Conservation (phyloP, 2,113 vertebrate genomes). For the Podarcis cretensis region DNA sequence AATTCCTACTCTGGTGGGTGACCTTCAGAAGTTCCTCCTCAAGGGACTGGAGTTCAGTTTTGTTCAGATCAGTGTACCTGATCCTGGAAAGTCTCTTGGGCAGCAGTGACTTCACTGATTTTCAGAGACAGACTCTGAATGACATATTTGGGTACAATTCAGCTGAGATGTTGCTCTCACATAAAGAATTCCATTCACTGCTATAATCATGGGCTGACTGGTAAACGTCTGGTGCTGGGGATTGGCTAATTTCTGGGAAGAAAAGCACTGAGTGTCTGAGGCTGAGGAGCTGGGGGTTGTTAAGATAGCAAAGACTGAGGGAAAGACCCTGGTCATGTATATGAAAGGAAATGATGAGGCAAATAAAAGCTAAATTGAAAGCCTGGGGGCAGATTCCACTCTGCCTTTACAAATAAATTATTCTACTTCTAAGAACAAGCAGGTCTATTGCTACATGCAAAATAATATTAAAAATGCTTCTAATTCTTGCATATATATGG, state of each 20-base stretch:
- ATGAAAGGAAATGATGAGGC: background rate
- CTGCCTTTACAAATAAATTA: fast-evolving
- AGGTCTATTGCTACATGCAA: background rate
- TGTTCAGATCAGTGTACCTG: background rate
- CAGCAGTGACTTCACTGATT: slow-evolving; percentile 1
- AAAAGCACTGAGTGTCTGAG: background rate
- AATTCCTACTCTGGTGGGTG: slow-evolving; percentile 8
- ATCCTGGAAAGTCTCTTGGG: slow-evolving; percentile 44
- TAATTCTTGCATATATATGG: background rate
- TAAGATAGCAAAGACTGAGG: slow-evolving; percentile 4
- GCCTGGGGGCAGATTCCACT: background rate
- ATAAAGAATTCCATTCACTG: background rate
- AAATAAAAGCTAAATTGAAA: background rate
- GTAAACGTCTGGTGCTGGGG: background rate
- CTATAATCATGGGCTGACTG: slow-evolving; percentile 22
- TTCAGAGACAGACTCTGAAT: slow-evolving; percentile 5
- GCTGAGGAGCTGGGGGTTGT: slow-evolving; percentile 13
- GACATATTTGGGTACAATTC: background rate
- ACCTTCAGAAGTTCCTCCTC: slow-evolving; percentile 8
- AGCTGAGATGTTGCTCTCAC: background rate
- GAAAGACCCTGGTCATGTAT: background rate
- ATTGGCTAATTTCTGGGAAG: background rate
- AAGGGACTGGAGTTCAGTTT: background rate
- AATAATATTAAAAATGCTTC: background rate
- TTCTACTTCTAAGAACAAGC: background rate